A percentile compares a stretch with the other conserved stretches of the same genome.
phyloP scores from a whole-genome alignment of 2,797 vertebrate species.

The Buceros bicornis region DNA sequence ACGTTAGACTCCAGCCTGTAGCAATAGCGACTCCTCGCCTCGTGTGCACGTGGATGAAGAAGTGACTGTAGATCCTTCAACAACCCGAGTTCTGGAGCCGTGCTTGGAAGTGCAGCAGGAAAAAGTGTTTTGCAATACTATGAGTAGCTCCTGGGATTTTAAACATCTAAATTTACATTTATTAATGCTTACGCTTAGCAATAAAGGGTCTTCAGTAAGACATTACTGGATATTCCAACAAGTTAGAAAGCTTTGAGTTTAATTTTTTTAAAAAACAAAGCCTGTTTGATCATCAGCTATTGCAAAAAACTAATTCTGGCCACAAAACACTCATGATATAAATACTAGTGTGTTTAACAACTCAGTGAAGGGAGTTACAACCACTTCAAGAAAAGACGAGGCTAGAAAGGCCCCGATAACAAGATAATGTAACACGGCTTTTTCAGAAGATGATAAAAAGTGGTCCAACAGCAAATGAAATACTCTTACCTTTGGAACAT shows the following conservation, averaged over 20 bases:
- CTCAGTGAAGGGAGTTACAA: neutral
- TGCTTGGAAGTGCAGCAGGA: neutral
- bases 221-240: neutral
- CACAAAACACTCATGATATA: neutral
- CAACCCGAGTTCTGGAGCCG: neutral
- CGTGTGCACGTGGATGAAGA: neutral
- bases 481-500: conserved; percentile 95
- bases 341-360: neutral
- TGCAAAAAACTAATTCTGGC: neutral
- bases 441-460: neutral
- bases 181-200: neutral
- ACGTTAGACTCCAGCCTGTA: neutral
- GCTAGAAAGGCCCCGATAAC: neutral
- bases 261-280: neutral
- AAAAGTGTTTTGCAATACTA: neutral
- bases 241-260: neutral
- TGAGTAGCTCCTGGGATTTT: neutral
- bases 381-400: neutral
- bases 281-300: neutral
- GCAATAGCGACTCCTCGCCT: neutral
- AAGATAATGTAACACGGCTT: neutral
- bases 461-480: neutral
- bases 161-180: neutral
- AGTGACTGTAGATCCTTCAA: neutral
- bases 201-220: neutral